Percentiles rank a stretch among this genome's conserved stretches.
phyloP scores from a whole-genome alignment of 2,888 invertebrate species.

The Acheta domesticus region DNA sequence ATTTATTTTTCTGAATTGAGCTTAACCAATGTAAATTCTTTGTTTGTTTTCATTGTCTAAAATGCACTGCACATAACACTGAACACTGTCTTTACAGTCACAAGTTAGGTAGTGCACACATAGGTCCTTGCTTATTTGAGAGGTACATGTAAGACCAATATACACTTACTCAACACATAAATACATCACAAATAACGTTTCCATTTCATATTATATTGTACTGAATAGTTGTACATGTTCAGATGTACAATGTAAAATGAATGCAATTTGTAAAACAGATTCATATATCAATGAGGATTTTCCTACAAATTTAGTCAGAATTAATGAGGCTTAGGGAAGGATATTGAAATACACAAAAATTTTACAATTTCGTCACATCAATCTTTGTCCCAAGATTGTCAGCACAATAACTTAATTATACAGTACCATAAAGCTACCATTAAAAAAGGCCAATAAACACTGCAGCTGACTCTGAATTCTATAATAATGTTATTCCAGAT shows the following conservation, averaged over 20 bases:
- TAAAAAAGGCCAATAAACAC: slow-evolving; percentile 7
- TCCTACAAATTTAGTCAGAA: background rate
- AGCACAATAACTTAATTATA: slow-evolving; percentile 4
- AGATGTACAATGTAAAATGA: background rate
- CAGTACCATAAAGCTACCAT: background rate
- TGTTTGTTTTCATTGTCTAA: background rate
- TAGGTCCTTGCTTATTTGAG: background rate
- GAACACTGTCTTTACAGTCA: background rate
- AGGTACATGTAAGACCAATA: background rate
- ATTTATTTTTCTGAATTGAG: background rate
- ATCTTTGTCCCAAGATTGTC: slow-evolving; percentile 7
- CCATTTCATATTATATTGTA: background rate
- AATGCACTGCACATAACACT: background rate
- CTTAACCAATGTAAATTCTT: background rate
- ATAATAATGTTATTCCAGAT: slow-evolving; percentile 3
- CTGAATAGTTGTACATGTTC: background rate
- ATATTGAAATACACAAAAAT: background rate
- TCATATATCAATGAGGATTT: background rate
- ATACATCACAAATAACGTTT: background rate
- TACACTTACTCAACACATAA: slow-evolving; percentile 2
- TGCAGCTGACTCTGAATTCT: slow-evolving; percentile 18
- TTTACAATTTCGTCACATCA: slow-evolving; percentile 9
- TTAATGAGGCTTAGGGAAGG: background rate
- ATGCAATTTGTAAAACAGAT: background rate
- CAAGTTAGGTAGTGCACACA: background rate